Evolutionary conservation across 2,113 vertebrate species (phyloP).

Genomic region (Spermophilus dauricus): DNA sequence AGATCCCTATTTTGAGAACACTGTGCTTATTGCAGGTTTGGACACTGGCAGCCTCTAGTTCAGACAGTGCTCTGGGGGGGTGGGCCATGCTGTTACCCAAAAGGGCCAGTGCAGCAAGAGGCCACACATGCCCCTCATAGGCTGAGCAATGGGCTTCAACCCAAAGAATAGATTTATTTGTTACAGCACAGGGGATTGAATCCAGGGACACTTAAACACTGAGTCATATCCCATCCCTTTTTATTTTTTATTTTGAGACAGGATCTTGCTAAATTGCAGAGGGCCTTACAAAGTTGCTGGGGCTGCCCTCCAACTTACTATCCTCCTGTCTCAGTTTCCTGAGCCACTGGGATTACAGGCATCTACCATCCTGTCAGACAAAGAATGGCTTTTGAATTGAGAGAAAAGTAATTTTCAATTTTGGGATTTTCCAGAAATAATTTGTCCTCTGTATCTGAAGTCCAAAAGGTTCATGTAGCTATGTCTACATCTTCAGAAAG

Average conservation of each 20-base stretch:
- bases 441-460: not conserved
- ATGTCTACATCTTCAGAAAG: not conserved
- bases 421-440: not conserved
- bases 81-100: too few relatives aligned
- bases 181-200: too few relatives aligned
- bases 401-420: slow-evolving; percentile 13
- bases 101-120: rapidly evolving
- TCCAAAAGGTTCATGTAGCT: not conserved
- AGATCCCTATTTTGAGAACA: slow-evolving; percentile 14
- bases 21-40: not conserved
- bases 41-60: not conserved
- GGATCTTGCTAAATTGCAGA: too few relatives aligned
- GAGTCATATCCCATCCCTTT: too few relatives aligned
- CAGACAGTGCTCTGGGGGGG: not conserved
- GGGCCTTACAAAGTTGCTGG: too few relatives aligned
- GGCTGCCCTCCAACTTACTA: too few relatives aligned
- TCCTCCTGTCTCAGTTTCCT: too few relatives aligned
- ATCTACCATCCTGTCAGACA: too few relatives aligned
- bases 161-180: not conserved
- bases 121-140: not conserved
- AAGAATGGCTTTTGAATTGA: slow-evolving; percentile 12
- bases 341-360: too few relatives aligned
- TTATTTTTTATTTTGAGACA: too few relatives aligned
- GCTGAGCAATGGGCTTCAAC: not conserved
- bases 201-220: too few relatives aligned